Percentiles rank a stretch among this genome's conserved stretches.
These are phyloP conservation scores for Nothocercus nigrocapillus DNA, from an alignment of 2,113 vertebrate genomes.

Conservation along the genomic window DNA sequence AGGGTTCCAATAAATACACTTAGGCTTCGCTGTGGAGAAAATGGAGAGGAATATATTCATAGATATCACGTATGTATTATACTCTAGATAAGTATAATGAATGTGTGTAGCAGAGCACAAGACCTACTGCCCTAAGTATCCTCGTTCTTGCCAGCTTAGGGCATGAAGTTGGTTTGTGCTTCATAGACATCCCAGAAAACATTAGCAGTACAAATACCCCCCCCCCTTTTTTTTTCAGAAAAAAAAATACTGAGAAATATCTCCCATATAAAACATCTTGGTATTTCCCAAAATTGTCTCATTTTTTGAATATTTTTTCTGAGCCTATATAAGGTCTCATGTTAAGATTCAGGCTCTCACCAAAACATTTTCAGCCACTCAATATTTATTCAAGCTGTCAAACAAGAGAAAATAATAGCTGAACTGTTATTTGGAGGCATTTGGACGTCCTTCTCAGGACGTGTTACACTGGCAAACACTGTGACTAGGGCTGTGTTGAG, in stretches of 20 bases:
- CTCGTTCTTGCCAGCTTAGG: not conserved
- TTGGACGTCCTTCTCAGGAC: not conserved
- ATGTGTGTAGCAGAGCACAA: not conserved
- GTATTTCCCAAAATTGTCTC: slow-evolving; percentile 22
- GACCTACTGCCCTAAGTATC: not conserved
- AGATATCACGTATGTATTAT: not conserved
- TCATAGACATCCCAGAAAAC: not conserved
- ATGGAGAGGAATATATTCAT: not conserved
- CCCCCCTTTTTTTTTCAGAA: not conserved
- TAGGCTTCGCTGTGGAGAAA: not conserved
- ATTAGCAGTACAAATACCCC: not conserved
- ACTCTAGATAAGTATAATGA: not conserved
- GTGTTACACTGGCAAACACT: not conserved
- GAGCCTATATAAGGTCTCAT: not conserved
- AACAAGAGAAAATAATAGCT: slow-evolving; percentile 11
- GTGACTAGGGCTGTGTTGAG: not conserved
- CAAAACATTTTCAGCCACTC: not conserved
- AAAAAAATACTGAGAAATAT: slow-evolving; percentile 6
- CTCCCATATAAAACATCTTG: not conserved
- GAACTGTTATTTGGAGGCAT: not conserved
- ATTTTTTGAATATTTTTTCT: slow-evolving; percentile 21
- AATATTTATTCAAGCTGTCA: not conserved
- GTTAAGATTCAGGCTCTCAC: not conserved
- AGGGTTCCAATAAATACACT: not conserved
- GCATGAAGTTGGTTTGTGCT: not conserved